Conservation (phyloP, 2,888 invertebrate species). For the Limnephilus lunatus region DNA sequence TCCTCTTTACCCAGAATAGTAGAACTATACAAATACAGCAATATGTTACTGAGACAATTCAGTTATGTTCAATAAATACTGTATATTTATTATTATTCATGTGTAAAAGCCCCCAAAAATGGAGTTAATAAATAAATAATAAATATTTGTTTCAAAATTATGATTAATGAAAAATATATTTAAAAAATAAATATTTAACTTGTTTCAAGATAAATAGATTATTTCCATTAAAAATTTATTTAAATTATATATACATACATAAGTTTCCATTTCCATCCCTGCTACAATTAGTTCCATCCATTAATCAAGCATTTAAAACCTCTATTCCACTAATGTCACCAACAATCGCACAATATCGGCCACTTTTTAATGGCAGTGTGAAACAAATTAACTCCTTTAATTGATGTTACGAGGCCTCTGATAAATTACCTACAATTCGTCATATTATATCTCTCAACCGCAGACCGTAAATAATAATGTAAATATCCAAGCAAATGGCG, state of each 20-base stretch:
- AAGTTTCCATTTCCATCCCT: slow-evolving; percentile 20
- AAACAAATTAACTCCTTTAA: slow-evolving; percentile 14
- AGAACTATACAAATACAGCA: no score
- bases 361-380: slow-evolving; percentile 3
- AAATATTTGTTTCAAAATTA: no score
- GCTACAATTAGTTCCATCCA: slow-evolving; percentile 16
- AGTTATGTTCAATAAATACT: no score
- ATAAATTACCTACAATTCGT: background rate
- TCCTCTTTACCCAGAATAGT: no score
- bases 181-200: no score
- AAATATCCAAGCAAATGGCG: background rate
- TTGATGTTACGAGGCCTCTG: background rate
- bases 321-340: slow-evolving; percentile 5
- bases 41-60: no score
- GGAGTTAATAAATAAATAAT: no score
- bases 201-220: no score
- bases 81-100: no score
- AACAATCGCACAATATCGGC: slow-evolving; percentile 20
- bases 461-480: background rate
- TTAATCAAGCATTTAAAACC: slow-evolving; percentile 14
- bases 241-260: background rate
- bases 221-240: no score
- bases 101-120: no score
- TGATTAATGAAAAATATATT: no score
- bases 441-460: background rate